Percentiles rank a stretch among this genome's conserved stretches.
Conservation (phyloP, 2,113 vertebrate genomes). For the Thunnus maccoyii region DNA sequence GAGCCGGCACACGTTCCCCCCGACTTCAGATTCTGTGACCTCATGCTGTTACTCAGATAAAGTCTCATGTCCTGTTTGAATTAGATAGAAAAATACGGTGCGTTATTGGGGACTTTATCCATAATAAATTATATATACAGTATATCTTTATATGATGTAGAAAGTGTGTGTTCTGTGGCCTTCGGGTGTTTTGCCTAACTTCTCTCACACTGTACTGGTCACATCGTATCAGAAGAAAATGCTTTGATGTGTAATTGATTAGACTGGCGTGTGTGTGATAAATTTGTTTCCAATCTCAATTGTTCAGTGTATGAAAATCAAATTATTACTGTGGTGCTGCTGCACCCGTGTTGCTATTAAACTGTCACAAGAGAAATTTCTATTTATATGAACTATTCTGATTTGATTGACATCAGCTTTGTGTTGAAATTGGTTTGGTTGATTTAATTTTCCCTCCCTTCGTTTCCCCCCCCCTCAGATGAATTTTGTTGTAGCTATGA, state of each 20-base stretch:
- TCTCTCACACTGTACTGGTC: constrained; percentile 54
- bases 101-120: constrained; percentile 50
- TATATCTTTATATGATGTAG: constrained; percentile 71
- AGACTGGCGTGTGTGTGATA: constrained; percentile 56
- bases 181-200: constrained; percentile 61
- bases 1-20: constrained; percentile 20
- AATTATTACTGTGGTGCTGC: constrained; percentile 27
- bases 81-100: constrained; percentile 43
- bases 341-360: constrained; percentile 27
- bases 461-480: constrained; percentile 3
- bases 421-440: constrained; percentile 55
- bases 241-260: constrained; percentile 68
- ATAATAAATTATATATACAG: constrained; percentile 64
- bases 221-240: constrained; percentile 56
- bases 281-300: constrained; percentile 57
- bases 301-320: constrained; percentile 58
- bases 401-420: constrained; percentile 59
- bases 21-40: constrained; percentile 51
- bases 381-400: constrained; percentile 73
- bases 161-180: constrained; percentile 73
- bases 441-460: constrained; percentile 19
- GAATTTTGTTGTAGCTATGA: constrained; percentile 69
- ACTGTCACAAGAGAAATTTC: constrained; percentile 47
- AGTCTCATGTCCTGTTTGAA: constrained; percentile 57
- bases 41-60: constrained; percentile 59